These are phyloP conservation scores for Microplitis deprimator DNA, from an alignment of 2,888 invertebrate genomes.

Conservation along the genomic window DNA sequence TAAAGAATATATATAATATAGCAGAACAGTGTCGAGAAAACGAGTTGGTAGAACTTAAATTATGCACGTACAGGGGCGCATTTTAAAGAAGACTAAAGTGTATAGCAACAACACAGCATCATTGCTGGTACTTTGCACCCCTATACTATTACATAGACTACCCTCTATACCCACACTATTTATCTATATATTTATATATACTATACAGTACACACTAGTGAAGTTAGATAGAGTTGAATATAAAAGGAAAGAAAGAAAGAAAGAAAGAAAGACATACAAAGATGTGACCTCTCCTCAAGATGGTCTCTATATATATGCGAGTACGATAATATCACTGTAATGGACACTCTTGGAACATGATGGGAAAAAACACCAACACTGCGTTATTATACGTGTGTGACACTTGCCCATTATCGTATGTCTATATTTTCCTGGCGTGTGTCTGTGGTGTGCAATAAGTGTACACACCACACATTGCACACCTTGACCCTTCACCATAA, in stretches of 20 bases:
- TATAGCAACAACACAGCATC: conserved; percentile 13
- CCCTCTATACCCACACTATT: not conserved
- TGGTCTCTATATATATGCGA: conserved; percentile 20
- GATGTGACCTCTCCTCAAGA: conserved; percentile 14
- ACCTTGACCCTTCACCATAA: conserved; percentile 27
- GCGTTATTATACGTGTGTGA: not conserved
- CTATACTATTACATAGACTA: not conserved
- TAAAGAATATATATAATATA: not conserved
- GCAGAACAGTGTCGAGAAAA: conserved; percentile 3
- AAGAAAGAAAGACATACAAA: conserved; percentile 4
- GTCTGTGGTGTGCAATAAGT: not conserved
- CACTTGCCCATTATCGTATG: conserved; percentile 24
- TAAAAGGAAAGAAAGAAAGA: not conserved
- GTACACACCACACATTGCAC: not conserved
- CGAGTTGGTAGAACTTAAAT: conserved; percentile 28
- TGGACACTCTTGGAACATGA: conserved; percentile 25
- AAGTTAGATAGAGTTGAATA: not conserved
- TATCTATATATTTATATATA: not conserved
- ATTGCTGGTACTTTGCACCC: conserved; percentile 16
- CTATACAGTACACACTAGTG: not conserved
- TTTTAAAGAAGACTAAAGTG: conserved; percentile 27
- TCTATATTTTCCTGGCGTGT: conserved; percentile 18
- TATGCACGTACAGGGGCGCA: conserved; percentile 27
- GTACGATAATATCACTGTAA: conserved; percentile 35
- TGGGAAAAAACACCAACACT: not conserved